Evolutionary conservation across 2,888 invertebrate genomes (phyloP), one percentile per base, ranked within the genome.

Genomic region (Catocala nupta): DNA sequence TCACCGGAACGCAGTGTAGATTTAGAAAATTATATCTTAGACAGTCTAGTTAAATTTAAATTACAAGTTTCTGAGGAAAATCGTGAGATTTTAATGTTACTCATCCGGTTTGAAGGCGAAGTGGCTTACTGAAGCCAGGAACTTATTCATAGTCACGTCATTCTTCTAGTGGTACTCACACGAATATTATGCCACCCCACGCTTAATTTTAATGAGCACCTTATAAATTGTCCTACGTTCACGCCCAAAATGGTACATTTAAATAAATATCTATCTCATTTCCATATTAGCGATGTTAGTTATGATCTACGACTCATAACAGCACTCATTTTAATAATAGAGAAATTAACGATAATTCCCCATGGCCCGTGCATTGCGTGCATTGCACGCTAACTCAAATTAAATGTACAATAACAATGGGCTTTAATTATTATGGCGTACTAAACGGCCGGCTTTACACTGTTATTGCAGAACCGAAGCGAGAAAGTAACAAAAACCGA

Each of bases 391-490:
- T 71, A 74, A 75, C 71, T 78, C 73, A 73, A 83, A 84, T 86
- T 83, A 87, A 85, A 86, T 73, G 79, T 69, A 81, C 82, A 79
- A 85, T 90, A 88, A 86, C 84, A 84, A 82, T 83, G 73, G 65
- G 62, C 68, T 72, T 73, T 86, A 82, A 89, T 83, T 87, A 83
- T 86, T 82, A 85, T 83, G 80, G 81, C 81, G 66, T 66, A 57
- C 75, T 73, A 73, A 81, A 83, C 78, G 73, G 73, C 69, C 64
- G 45, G 68, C 13, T 70, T 69, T 57, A 63, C 66, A 63, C 72
- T 61, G 75, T 78, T 80, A 80, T 76, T 79, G 77, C 80, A 76
- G 74, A 77, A 79, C 59, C 66, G 81, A 80, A 74, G 65, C 72
- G 71, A 60, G 58, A 52, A 71, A 70, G 69, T 65, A 65, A 65